These are phyloP conservation scores for Meriones psammophilus DNA, from an alignment of 2,797 vertebrate species.

Conservation along the genomic window DNA sequence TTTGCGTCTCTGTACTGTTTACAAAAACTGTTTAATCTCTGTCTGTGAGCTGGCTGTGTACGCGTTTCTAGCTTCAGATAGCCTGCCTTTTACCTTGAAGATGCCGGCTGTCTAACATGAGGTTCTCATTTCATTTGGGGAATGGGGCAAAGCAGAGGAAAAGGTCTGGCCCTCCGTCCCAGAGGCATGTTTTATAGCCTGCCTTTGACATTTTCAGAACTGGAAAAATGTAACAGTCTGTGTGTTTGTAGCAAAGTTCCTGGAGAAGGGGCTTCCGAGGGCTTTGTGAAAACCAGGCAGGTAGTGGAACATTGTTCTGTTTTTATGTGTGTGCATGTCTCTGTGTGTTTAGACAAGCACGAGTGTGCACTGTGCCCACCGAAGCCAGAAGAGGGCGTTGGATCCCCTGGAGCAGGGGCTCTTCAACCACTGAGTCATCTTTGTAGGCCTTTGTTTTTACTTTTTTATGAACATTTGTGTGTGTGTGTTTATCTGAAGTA, in stretches of 20 bases:
- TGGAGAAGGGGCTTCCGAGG: slow-evolving; percentile 46
- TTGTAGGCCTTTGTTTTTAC: background rate
- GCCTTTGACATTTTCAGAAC: slow-evolving; percentile 66
- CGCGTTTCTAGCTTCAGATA: slow-evolving; percentile 50
- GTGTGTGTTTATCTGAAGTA: background rate
- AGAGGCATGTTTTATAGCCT: slow-evolving; percentile 74
- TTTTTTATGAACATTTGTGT: background rate
- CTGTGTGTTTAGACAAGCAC: background rate
- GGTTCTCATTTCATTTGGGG: slow-evolving; percentile 75
- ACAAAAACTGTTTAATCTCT: slow-evolving; percentile 67
- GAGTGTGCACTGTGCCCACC: background rate
- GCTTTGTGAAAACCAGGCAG: slow-evolving; percentile 26
- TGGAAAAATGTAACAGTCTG: slow-evolving; percentile 71
- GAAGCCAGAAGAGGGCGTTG: background rate
- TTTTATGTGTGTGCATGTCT: background rate
- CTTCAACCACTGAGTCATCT: background rate
- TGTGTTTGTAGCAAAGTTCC: slow-evolving; percentile 50
- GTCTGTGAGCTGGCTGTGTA: slow-evolving; percentile 50
- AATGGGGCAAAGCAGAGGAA: slow-evolving; percentile 35
- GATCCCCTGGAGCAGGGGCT: background rate
- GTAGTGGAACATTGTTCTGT: slow-evolving; percentile 30
- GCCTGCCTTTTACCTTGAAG: slow-evolving; percentile 57
- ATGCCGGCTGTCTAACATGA: slow-evolving; percentile 49
- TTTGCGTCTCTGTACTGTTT: slow-evolving; percentile 54
- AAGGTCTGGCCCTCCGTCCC: slow-evolving; percentile 48